phyloP scores from a whole-genome alignment of 2,113 vertebrate species.

The Xenus cinereus region DNA sequence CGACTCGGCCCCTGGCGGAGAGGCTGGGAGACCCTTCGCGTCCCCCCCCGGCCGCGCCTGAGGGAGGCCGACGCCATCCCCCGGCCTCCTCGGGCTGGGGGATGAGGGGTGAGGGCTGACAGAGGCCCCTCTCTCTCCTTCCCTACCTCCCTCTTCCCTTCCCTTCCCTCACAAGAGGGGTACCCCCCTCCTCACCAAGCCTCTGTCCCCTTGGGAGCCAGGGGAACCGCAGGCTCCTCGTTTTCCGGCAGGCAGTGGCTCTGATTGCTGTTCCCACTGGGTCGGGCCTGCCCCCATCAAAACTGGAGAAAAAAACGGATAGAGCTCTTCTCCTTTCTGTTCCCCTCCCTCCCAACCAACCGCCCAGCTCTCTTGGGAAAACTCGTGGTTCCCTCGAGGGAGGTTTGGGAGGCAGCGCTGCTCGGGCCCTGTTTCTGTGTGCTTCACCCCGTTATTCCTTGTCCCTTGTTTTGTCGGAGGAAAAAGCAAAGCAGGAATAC shows the following conservation, averaged over 20 bases:
- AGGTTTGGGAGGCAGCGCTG: background rate
- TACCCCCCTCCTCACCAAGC: too few species aligned
- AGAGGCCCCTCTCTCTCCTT: background rate
- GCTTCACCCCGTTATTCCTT: background rate
- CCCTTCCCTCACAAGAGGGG: too few species aligned
- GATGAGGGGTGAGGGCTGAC: background rate
- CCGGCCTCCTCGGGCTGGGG: background rate
- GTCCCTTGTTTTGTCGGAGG: background rate
- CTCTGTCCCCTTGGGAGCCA: background rate
- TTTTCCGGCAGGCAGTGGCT: background rate
- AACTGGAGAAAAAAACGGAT: background rate
- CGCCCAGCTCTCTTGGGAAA: background rate
- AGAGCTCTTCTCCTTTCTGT: background rate
- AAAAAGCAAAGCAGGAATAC: background rate
- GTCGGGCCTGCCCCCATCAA: background rate
- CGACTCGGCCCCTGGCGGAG: background rate
- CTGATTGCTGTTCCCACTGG: background rate
- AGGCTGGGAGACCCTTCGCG: background rate
- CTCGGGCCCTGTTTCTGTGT: background rate
- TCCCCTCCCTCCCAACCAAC: accelerated
- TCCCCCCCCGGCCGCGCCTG: background rate
- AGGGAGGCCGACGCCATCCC: background rate
- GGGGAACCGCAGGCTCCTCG: accelerated
- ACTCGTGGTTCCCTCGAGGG: background rate
- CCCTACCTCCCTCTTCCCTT: too few species aligned